These are phyloP conservation scores for Thecocarcelia acutangulata DNA, from an alignment of 2,888 invertebrate species.

Conservation along the genomic window DNA sequence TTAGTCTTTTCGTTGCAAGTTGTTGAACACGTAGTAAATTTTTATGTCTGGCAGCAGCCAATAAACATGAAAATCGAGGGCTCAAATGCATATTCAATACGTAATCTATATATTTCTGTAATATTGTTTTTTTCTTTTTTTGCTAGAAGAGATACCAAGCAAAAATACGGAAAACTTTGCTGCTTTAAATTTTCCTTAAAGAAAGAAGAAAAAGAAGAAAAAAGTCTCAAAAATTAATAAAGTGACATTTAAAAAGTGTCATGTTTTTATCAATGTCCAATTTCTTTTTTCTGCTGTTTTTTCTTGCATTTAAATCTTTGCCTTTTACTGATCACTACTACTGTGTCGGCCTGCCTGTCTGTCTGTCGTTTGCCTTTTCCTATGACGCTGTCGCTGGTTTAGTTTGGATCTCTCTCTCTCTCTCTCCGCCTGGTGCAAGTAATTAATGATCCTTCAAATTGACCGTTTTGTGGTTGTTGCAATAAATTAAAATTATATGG, in stretches of 20 bases:
- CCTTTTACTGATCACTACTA: background rate
- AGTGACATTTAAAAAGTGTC: conserved; percentile 68
- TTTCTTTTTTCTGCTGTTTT: conserved; percentile 4
- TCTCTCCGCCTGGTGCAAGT: conserved; percentile 27
- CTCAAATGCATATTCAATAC: conserved; percentile 46
- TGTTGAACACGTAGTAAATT: conserved; percentile 68
- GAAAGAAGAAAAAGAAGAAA: background rate
- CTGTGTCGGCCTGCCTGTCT: background rate
- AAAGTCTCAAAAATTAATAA: conserved; percentile 9
- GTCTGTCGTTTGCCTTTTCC: conserved; percentile 32
- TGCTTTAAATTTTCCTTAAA: background rate
- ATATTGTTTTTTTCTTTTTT: conserved; percentile 1
- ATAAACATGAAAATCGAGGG: conserved; percentile 65
- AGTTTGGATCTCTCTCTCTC: too few species aligned
- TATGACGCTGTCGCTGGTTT: conserved; percentile 2
- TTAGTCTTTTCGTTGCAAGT: conserved; percentile 50
- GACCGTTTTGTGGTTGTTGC: conserved; percentile 30
- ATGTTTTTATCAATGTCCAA: conserved; percentile 68
- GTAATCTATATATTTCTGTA: conserved; percentile 30
- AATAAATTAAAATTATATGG: conserved; percentile 44
- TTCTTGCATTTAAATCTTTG: background rate
- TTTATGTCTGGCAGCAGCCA: conserved; percentile 54
- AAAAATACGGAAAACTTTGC: conserved; percentile 60
- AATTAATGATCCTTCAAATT: conserved; percentile 67
- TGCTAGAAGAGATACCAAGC: background rate